Conservation (phyloP, 2,113 vertebrate genomes). For the Microtus richardsoni region DNA sequence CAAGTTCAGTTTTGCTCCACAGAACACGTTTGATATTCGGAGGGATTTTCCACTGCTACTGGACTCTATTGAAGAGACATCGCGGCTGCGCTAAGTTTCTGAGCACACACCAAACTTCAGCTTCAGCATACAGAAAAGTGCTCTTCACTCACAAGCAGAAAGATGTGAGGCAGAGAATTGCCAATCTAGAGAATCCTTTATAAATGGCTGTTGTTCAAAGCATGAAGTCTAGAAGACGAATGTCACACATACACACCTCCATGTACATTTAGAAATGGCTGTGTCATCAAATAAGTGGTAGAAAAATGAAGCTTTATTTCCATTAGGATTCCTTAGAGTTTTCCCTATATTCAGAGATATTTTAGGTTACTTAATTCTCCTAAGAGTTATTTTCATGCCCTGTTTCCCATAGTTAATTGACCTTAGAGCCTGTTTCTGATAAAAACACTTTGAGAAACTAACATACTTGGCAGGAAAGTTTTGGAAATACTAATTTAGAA, state of each 20-base stretch:
- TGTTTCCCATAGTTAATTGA: constrained; percentile 42
- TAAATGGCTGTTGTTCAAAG: background rate
- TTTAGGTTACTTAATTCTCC: constrained; percentile 14
- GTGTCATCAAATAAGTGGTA: background rate
- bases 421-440: constrained; percentile 22
- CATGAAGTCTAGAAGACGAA: background rate
- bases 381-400: background rate
- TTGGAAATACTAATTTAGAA: background rate
- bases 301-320: constrained; percentile 22
- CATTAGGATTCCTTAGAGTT: background rate
- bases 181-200: background rate
- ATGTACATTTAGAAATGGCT: background rate
- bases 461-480: background rate
- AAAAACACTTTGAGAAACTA: background rate
- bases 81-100: background rate
- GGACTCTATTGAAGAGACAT: background rate
- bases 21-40: background rate
- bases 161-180: background rate
- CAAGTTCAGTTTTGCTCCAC: background rate
- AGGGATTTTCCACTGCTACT: background rate
- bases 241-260: background rate
- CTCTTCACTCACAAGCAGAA: background rate
- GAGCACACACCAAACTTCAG: fast-evolving
- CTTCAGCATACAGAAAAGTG: background rate
- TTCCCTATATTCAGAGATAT: background rate